These are phyloP conservation scores for Xenopus tropicalis DNA, from an alignment of 2,113 vertebrate species.

Conservation along the genomic window UCB_Xtro_10.0 CM004447.2:155093501-155094000, in stretches of 20 bases:
- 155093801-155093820: no score
- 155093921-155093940: slow-evolving; percentile 23
- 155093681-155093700: background rate
- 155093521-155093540: background rate
- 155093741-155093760: background rate
- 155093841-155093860: background rate
- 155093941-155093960: background rate
- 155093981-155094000: slow-evolving; percentile 9
- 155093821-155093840: slow-evolving; percentile 1
- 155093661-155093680: background rate
- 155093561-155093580: background rate
- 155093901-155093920: slow-evolving; percentile 12
- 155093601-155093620: background rate
- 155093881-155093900: background rate
- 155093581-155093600: background rate
- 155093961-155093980: background rate
- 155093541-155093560: background rate
- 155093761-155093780: background rate
- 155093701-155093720: background rate
- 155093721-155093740: background rate
- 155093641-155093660: background rate
- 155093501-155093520: background rate
- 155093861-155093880: background rate
- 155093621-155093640: background rate
- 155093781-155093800: no score